phyloP scores from a whole-genome alignment of 2,797 vertebrate genomes.

The Hyperoplus lanceolatus region DNA sequence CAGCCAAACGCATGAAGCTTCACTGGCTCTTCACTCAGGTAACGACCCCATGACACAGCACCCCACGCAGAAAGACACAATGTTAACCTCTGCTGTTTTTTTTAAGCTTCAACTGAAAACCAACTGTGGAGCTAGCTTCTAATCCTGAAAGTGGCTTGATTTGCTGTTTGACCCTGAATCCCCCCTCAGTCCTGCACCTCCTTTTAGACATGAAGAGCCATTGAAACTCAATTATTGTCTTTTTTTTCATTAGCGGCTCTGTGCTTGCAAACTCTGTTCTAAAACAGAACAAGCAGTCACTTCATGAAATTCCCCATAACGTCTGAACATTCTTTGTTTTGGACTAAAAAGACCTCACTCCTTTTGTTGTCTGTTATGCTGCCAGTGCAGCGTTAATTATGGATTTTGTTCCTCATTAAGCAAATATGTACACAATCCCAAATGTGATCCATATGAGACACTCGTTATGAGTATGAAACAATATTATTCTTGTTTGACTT shows the following conservation, averaged over 20 bases:
- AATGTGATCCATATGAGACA: slow-evolving; percentile 16
- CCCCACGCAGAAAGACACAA: background rate
- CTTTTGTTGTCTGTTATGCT: slow-evolving; percentile 32
- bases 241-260: slow-evolving; percentile 46
- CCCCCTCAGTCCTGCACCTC: slow-evolving; percentile 40
- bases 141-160: slow-evolving; percentile 36
- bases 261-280: slow-evolving; percentile 28
- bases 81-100: too few relatives aligned
- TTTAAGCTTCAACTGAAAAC: background rate
- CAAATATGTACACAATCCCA: slow-evolving; percentile 27
- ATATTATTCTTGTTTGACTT: background rate
- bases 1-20: slow-evolving; percentile 97
- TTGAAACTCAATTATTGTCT: slow-evolving; percentile 54
- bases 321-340: slow-evolving; percentile 46
- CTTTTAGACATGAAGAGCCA: slow-evolving; percentile 41
- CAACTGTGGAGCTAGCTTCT: slow-evolving; percentile 21
- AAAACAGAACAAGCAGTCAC: slow-evolving; percentile 32
- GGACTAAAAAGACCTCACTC: slow-evolving; percentile 18
- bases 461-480: slow-evolving; percentile 1
- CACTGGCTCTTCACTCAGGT: slow-evolving; percentile 99
- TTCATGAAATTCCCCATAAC: slow-evolving; percentile 41
- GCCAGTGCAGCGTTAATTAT: slow-evolving; percentile 40
- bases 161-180: slow-evolving; percentile 27
- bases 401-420: slow-evolving; percentile 19
- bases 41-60: slow-evolving; percentile 31